Percentiles rank a stretch among this genome's conserved stretches.
These are phyloP conservation scores for Drosophila paulistorum DNA, from an alignment of 1,140 invertebrate genomes.

Conservation along the genomic window DNA sequence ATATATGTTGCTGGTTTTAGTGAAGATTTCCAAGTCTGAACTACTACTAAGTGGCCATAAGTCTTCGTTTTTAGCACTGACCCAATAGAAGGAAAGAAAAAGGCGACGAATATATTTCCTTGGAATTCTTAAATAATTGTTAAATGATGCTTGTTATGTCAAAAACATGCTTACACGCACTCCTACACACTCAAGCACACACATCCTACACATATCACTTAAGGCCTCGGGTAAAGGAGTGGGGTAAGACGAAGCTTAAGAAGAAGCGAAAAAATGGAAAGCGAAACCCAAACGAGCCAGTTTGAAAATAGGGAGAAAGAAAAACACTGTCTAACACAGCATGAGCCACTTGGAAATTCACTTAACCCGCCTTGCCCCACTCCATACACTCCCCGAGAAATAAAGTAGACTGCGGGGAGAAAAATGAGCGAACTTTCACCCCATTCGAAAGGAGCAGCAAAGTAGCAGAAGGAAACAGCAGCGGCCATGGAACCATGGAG, in stretches of 20 bases:
- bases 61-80: conserved; percentile 35
- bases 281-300: conserved; percentile 35
- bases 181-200: conserved; percentile 1
- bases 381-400: conserved; percentile 4
- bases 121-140: conserved; percentile 78
- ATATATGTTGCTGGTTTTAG: not conserved
- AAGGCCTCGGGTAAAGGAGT: conserved; percentile 34
- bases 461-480: conserved; percentile 12
- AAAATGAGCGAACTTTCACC: conserved; percentile 78
- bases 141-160: conserved; percentile 81
- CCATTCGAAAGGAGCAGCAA: conserved; percentile 19
- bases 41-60: conserved; percentile 18
- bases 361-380: conserved; percentile 54
- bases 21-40: conserved; percentile 1
- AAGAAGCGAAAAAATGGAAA: conserved; percentile 22
- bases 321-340: conserved; percentile 77
- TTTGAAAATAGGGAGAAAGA: conserved; percentile 48
- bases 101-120: conserved; percentile 32
- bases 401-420: conserved; percentile 28
- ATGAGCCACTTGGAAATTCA: conserved; percentile 74
- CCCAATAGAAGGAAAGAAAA: conserved; percentile 39
- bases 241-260: conserved; percentile 12
- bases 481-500: conserved; percentile 36
- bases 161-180: conserved; percentile 64
- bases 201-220: conserved; percentile 64